Conservation (phyloP, 2,888 invertebrate genomes). For the Drosophila paramelanica region DNA sequence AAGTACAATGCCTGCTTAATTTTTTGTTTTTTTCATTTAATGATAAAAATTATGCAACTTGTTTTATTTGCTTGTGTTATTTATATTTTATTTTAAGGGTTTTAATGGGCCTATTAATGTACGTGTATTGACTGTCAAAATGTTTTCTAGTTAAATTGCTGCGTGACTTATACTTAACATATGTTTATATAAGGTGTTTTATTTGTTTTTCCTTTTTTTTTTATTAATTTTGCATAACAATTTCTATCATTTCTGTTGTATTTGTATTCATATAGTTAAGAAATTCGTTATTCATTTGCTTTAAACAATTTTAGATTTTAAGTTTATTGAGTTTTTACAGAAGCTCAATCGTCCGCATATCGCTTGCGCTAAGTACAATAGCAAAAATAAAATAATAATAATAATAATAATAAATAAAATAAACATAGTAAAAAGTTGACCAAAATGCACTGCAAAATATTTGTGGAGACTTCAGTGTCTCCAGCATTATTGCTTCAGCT, state of each 20-base stretch:
- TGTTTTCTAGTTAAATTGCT: slow-evolving; percentile 45
- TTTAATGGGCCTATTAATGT: slow-evolving; percentile 21
- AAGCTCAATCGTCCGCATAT: slow-evolving; percentile 55
- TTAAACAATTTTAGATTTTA: slow-evolving; percentile 59
- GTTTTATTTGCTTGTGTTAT: slow-evolving; percentile 2
- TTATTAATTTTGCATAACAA: slow-evolving; percentile 54
- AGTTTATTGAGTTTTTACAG: slow-evolving; percentile 42
- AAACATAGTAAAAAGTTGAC: slow-evolving; percentile 15
- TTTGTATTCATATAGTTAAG: slow-evolving; percentile 58
- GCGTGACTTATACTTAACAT: slow-evolving; percentile 45
- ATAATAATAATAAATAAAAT: slow-evolving; percentile 17
- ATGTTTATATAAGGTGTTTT: slow-evolving; percentile 15
- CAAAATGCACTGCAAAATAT: slow-evolving; percentile 61
- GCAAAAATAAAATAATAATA: slow-evolving; percentile 7
- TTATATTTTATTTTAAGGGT: slow-evolving; percentile 7
- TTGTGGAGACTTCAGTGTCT: not conserved
- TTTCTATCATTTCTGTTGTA: slow-evolving; percentile 52
- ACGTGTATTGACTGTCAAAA: slow-evolving; percentile 51
- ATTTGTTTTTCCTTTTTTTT: slow-evolving; percentile 12
- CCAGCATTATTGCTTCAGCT: slow-evolving; percentile 63
- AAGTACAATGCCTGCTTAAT: slow-evolving; percentile 62
- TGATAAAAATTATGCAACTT: slow-evolving; percentile 49
- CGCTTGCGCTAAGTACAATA: slow-evolving; percentile 12
- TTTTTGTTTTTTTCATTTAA: slow-evolving; percentile 37
- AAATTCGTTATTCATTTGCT: slow-evolving; percentile 71